Base-by-base conservation (phyloP, 2,113 vertebrate species). In the Abramis brama region DNA sequence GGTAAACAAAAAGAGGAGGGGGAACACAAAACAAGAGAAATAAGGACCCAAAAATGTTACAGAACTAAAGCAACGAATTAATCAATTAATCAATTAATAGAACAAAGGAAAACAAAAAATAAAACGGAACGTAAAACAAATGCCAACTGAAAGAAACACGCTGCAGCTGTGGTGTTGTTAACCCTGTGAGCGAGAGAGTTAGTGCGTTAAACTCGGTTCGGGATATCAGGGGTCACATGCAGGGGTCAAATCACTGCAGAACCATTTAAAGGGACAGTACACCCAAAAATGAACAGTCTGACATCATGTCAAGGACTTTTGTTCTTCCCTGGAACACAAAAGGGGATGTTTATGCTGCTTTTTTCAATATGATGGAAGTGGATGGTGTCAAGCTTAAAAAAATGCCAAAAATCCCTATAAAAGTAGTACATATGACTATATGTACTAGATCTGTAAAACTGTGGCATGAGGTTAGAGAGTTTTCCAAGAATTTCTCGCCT, bases 41-140 rank as follows among this genome's bases (percentile, higher is more conserved):
- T 97, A 96, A 97, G 95, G 95, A 96, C 96, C 95, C 90, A 89
- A 97, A 96, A 94, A 92, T 91, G 92, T 92, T 92, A 96, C 92
- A 89, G 87, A 93, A 94, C 89, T 90, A 91, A 95, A 92, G 91
- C 75, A 85, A 88, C 47, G 50, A 85, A 85, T 82, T 76, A 88
- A 86, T 87, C 33, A 47, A 86, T 84, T 81, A 86, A 81, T 88
- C 11, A 80, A 87, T 81, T 74, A 91, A 93, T 60, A n/a, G 91
- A 93, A 93, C 89, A 87, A 88, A 79, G 55, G 90, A 73, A 91
- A 93, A 89, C 83, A 30, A 89, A 91, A 81, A 92, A 88, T 68
- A 77, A 87, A 89, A 92, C 86, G 79, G 84, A 59, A 66, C n/a
- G 1, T 76, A 91, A 93, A 79, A 39, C 57, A 90, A 92, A 89